Conservation (phyloP, 2,113 vertebrate genomes). For the Siniperca knerii region DNA sequence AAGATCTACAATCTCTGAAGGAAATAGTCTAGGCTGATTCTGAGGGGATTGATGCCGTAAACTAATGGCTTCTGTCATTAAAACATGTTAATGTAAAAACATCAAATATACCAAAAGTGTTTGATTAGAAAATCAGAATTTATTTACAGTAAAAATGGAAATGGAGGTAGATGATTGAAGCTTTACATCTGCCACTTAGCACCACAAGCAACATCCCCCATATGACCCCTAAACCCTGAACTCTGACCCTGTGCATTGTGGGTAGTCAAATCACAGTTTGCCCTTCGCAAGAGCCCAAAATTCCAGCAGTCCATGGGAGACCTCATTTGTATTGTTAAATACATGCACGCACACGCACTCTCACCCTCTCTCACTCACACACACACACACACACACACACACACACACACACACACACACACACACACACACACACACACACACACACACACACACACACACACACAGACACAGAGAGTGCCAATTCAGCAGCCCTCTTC, state of each 20-base stretch:
- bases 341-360: background rate
- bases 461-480: constrained; percentile 58
- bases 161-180: constrained; percentile 22
- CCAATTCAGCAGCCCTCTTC: constrained; percentile 71
- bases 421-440: constrained; percentile 33
- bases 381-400: no score
- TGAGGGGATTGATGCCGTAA: constrained; percentile 3
- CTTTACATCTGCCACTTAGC: constrained; percentile 56
- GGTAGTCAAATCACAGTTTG: constrained; percentile 65
- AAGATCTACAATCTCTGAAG: constrained; percentile 67
- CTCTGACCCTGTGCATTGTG: constrained; percentile 74
- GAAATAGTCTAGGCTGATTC: constrained; percentile 58
- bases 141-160: constrained; percentile 33
- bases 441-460: constrained; percentile 40
- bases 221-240: constrained; percentile 65
- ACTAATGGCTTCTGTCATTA: constrained; percentile 8
- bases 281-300: constrained; percentile 56
- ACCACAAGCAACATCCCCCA: constrained; percentile 36
- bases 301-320: constrained; percentile 65
- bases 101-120: background rate
- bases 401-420: no score
- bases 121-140: background rate
- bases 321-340: constrained; percentile 58
- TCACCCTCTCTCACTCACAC: no score
- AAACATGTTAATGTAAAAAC: background rate